A percentile compares a stretch with the other conserved stretches of the same genome.
Evolutionary conservation across 2,113 vertebrate species (phyloP).

Genomic region (Pitta sordida): DNA sequence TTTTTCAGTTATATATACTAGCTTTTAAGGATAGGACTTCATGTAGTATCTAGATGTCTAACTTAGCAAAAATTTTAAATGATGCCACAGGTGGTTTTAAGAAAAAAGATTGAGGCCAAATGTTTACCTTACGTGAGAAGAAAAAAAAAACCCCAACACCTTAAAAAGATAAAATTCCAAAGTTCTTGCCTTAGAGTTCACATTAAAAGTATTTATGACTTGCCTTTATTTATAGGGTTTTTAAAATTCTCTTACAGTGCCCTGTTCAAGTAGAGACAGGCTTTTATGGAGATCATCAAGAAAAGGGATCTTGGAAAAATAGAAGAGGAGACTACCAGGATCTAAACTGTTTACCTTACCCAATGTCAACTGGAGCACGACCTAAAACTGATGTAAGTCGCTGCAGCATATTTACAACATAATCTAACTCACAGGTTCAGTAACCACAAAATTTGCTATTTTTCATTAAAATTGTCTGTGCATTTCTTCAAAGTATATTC

Average conservation of each 20-base stretch:
- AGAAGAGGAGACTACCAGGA: conserved; percentile 50
- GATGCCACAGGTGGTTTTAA: neutral
- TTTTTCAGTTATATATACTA: neutral
- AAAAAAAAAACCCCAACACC: neutral
- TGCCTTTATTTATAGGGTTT: conserved; percentile 37
- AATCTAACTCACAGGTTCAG: neutral
- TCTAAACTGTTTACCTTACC: conserved; percentile 54
- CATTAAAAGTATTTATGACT: conserved; percentile 20
- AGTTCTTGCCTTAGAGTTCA: neutral
- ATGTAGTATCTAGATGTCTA: neutral
- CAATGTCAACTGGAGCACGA: conserved; percentile 59
- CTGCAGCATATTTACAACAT: neutral
- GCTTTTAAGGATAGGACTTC: neutral
- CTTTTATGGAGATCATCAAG: conserved; percentile 36
- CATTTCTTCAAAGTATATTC: neutral
- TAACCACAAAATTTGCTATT: neutral
- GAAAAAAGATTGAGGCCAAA: neutral
- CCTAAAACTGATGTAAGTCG: conserved; percentile 75
- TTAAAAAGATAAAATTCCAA: neutral
- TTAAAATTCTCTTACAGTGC: conserved; percentile 73
- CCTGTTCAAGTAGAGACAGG: conserved; percentile 47
- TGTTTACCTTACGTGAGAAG: neutral
- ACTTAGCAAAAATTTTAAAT: neutral
- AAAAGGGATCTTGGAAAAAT: conserved; percentile 51
- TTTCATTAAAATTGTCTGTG: neutral